Evolutionary conservation across 1,140 invertebrate species (phyloP).

Genomic region (Pissodes strobi): DNA sequence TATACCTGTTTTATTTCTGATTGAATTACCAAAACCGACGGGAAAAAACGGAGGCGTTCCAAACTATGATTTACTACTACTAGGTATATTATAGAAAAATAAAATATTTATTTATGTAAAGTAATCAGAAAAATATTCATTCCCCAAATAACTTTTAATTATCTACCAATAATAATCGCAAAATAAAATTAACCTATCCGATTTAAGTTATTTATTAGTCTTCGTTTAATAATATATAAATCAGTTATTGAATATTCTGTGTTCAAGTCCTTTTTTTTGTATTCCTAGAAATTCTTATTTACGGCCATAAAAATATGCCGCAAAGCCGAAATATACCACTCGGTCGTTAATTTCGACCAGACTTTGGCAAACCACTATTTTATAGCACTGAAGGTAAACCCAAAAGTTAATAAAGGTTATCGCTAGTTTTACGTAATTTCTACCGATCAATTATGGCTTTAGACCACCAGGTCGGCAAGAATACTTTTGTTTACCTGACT

Average conservation of each 20-base stretch:
- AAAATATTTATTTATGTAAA: constrained; percentile 8
- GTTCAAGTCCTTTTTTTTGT: no score
- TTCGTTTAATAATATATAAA: no score
- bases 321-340: not conserved
- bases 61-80: constrained; percentile 4
- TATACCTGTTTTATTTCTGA: no score
- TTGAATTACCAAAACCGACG: constrained; percentile 8
- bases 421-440: constrained; percentile 2
- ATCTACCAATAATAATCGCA: constrained; percentile 16
- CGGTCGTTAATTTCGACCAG: not conserved
- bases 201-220: no score
- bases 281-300: not conserved
- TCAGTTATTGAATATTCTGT: no score
- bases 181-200: no score
- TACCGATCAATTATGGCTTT: not conserved
- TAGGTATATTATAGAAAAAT: not conserved
- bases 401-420: not conserved
- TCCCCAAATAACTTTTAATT: not conserved
- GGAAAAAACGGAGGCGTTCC: constrained; percentile 7
- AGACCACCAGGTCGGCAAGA: no score
- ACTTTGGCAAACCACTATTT: not conserved
- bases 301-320: constrained; percentile 1
- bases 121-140: constrained; percentile 12
- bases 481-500: no score
- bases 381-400: not conserved